A percentile compares a stretch with the other conserved stretches of the same genome.
Evolutionary conservation across 2,888 invertebrate species (phyloP).

Genomic region (Xanthia togata): DNA sequence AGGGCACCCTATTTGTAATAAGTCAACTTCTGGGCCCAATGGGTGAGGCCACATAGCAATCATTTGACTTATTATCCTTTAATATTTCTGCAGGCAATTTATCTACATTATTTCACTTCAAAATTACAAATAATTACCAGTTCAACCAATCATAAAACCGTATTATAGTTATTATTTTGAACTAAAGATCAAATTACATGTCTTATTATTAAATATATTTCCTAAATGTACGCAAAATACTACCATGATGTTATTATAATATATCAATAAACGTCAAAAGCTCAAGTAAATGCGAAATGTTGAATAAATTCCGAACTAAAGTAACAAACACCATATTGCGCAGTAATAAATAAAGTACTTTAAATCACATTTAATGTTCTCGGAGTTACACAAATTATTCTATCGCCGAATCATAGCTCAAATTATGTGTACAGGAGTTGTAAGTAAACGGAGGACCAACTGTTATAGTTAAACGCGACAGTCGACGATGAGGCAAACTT

Average conservation of each 20-base stretch:
- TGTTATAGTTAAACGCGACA: not conserved
- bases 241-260: constrained; percentile 19
- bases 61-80: constrained; percentile 50
- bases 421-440: constrained; percentile 39
- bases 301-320: constrained; percentile 43
- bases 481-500: not conserved
- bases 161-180: constrained; percentile 45
- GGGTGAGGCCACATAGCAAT: constrained; percentile 51
- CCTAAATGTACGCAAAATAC: constrained; percentile 32
- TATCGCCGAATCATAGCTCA: constrained; percentile 51
- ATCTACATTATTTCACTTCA: constrained; percentile 48
- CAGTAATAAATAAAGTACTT: constrained; percentile 46
- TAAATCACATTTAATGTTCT: constrained; percentile 58
- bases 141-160: constrained; percentile 33
- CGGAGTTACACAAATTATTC: constrained; percentile 36
- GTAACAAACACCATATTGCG: constrained; percentile 39
- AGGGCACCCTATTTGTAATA: constrained; percentile 16
- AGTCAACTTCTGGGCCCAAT: constrained; percentile 30
- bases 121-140: constrained; percentile 50
- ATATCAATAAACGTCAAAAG: constrained; percentile 48
- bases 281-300: constrained; percentile 45
- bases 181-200: constrained; percentile 48
- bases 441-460: constrained; percentile 14
- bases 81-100: constrained; percentile 52
- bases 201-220: constrained; percentile 44